Base-by-base conservation (phyloP, 2,888 invertebrate species). In the Aethes cnicana region DNA sequence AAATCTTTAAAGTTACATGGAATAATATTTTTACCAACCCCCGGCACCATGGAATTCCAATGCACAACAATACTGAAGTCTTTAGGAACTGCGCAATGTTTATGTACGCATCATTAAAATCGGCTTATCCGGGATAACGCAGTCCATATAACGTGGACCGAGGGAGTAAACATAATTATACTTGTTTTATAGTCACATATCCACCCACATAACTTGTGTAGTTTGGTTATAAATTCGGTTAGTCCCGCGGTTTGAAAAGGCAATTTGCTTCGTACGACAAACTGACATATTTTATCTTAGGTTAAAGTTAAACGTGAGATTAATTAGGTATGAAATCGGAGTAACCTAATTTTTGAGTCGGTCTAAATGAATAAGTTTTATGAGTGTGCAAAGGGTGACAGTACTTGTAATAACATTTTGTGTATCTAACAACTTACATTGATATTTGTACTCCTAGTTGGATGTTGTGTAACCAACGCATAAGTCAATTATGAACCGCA, bases 31-130 rank as follows among this genome's bases (percentile, higher is more conserved):
- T n/a, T n/a, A n/a, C n/a, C 6, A 18, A 35, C 4, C 30, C 16
- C 1, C 12, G 30, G 28, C 7, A 16, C 5, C 7, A 4, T 16
- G 3, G 17, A 16, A 16, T 25, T 0, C 4, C 3, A 41, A 1
- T 32, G 28, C 35, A 36, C 12, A 36, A 16, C 28, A 30, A 14
- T 18, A 14, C 35, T 28, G 21, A 12, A 9, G 23, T 50, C 23
- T 44, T 50, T 44, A 44, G 36, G 20, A 44, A 43, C 12, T 50
- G 23, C 9, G 11, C 30, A 50, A 23, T 43, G 30, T 43, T 43
- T 46, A 39, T 52, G 44, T 39, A 26, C 25, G 44, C 52, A 52
- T 52, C 52, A 46, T 52, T 52, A 52, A 52, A 52, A 52, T 39
- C 52, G 52, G 52, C 52, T 52, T 52, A 52, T 50, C 43, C 30